phyloP scores from a whole-genome alignment of 2,888 invertebrate species.

The Ophioninae sp. region DNA sequence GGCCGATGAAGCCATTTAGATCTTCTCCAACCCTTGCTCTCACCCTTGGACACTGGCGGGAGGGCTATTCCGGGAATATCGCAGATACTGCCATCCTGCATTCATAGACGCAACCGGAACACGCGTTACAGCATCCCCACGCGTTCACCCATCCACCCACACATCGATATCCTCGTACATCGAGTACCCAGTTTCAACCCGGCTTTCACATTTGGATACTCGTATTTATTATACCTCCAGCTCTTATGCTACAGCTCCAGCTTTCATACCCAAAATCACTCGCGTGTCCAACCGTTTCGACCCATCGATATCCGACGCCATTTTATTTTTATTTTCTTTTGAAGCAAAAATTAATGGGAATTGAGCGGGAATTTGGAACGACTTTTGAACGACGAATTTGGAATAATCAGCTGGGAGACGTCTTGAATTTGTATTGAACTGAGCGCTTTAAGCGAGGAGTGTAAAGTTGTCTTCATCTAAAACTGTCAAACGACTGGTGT shows the following conservation, averaged over 20 bases:
- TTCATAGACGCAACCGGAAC: background rate
- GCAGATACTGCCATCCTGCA: slow-evolving; percentile 3
- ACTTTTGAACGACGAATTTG: background rate
- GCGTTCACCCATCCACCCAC: no score
- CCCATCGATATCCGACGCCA: background rate
- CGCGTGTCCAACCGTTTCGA: background rate
- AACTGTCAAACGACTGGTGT: background rate
- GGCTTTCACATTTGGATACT: background rate
- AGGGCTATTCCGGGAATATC: background rate
- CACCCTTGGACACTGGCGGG: slow-evolving; percentile 1
- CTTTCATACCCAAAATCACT: slow-evolving; percentile 5
- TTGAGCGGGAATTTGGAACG: background rate
- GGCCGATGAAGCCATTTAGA: slow-evolving; percentile 51
- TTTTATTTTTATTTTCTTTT: background rate
- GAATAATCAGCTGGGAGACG: background rate
- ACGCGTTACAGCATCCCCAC: background rate
- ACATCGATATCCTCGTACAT: background rate
- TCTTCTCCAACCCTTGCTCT: slow-evolving; percentile 18
- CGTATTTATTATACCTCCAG: background rate
- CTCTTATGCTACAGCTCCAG: background rate
- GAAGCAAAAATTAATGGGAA: background rate
- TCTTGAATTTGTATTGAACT: background rate
- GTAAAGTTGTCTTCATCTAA: background rate
- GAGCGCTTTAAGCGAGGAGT: background rate
- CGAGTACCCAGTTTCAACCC: background rate